Percentiles rank a stretch among this genome's conserved stretches.
Conservation (phyloP, 2,888 invertebrate species). For the Vandiemenella viatica region DNA sequence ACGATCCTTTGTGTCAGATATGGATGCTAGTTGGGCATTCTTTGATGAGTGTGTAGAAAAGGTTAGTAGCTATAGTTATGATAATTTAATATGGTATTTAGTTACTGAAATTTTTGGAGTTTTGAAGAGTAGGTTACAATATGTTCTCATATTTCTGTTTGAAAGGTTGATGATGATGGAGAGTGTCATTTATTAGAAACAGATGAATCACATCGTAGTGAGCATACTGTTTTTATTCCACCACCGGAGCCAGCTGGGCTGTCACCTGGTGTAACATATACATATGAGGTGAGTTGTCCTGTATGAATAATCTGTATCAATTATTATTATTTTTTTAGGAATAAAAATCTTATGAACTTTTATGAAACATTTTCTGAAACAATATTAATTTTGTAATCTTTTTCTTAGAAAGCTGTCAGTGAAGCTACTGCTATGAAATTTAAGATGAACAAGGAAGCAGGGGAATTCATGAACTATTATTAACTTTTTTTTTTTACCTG, state of each 20-base stretch:
- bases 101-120: neutral
- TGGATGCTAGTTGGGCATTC: slow-evolving; percentile 86
- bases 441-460: too few species aligned
- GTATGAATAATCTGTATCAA: neutral
- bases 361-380: neutral
- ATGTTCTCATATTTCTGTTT: neutral
- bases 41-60: slow-evolving; percentile 95
- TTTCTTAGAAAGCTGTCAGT: too few species aligned
- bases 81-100: neutral
- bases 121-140: neutral
- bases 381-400: neutral
- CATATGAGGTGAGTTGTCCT: slow-evolving; percentile 19
- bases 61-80: slow-evolving; percentile 25
- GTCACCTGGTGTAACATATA: slow-evolving; percentile 25
- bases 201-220: slow-evolving; percentile 63
- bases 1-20: slow-evolving; percentile 94
- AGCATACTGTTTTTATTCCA: slow-evolving; percentile 86
- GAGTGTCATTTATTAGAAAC: slow-evolving; percentile 59
- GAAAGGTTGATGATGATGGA: slow-evolving; percentile 33
- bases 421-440: too few species aligned
- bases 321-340: too few species aligned
- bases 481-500: too few species aligned
- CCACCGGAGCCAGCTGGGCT: slow-evolving; percentile 62
- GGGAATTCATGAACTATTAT: too few species aligned
- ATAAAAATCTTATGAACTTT: too few species aligned